Percentiles rank a stretch among this genome's conserved stretches.
Evolutionary conservation across 2,113 vertebrate species (phyloP).

Genomic region (Chloroceryle aenea): DNA sequence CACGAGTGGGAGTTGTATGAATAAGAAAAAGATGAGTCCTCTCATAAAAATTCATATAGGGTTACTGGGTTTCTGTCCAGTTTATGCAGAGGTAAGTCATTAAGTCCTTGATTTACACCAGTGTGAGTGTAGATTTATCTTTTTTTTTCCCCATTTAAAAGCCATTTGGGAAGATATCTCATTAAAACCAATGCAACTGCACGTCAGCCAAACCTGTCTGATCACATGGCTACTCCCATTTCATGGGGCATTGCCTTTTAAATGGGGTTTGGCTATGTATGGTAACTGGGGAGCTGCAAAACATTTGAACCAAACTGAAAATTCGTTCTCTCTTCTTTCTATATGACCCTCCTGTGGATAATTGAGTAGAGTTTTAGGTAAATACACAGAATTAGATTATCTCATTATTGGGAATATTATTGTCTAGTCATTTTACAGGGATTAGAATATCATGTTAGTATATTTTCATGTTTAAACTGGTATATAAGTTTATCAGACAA

Average conservation of each 20-base stretch:
- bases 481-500: background rate
- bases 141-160: background rate
- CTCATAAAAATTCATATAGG: background rate
- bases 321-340: slow-evolving; percentile 28
- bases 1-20: background rate
- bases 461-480: background rate
- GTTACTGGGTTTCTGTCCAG: background rate
- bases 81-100: background rate
- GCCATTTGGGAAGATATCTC: background rate
- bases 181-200: background rate
- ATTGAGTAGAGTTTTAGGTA: background rate
- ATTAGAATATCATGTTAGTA: background rate
- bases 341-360: background rate
- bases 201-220: background rate
- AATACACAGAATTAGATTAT: background rate
- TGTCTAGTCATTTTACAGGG: background rate
- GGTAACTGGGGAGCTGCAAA: background rate
- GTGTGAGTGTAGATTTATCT: background rate
- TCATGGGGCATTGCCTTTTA: background rate
- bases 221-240: background rate
- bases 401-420: background rate
- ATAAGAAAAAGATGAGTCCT: background rate
- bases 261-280: background rate
- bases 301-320: background rate
- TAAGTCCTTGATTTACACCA: background rate